These are phyloP conservation scores for Entomobrya proxima DNA, from an alignment of 2,888 invertebrate species.

Conservation along the genomic window DNA sequence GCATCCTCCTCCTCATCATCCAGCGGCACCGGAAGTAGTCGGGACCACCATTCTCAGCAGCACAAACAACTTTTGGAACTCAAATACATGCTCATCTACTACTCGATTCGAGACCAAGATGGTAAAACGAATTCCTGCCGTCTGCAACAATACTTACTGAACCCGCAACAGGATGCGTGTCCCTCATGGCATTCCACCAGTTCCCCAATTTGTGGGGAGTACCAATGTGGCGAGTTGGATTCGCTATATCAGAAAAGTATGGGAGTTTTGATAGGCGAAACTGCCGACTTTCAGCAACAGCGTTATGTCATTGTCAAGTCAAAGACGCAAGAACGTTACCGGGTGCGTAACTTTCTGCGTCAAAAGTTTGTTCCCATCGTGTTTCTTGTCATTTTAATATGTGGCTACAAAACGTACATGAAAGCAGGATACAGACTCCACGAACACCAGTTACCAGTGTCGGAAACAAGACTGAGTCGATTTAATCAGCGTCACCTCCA, in stretches of 20 bases:
- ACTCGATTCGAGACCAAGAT: constrained; percentile 53
- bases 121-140: constrained; percentile 60
- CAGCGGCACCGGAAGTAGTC: background rate
- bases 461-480: constrained; percentile 32
- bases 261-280: constrained; percentile 53
- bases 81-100: constrained; percentile 70
- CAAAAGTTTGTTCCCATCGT: constrained; percentile 70
- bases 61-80: background rate
- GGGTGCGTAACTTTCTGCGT: constrained; percentile 67
- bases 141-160: constrained; percentile 67
- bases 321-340: constrained; percentile 61
- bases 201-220: constrained; percentile 60
- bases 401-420: constrained; percentile 71
- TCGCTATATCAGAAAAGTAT: constrained; percentile 67
- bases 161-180: constrained; percentile 54
- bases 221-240: constrained; percentile 66
- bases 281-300: constrained; percentile 65
- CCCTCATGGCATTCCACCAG: constrained; percentile 28
- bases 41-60: background rate
- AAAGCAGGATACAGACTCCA: constrained; percentile 64
- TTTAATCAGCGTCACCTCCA: constrained; percentile 7
- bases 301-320: constrained; percentile 67
- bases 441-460: constrained; percentile 36
- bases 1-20: background rate
- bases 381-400: constrained; percentile 67